A percentile compares a stretch with the other conserved stretches of the same genome.
Evolutionary conservation across 2,797 vertebrate genomes (phyloP).

Genomic region (Acrocephalus scirpaceus): DNA sequence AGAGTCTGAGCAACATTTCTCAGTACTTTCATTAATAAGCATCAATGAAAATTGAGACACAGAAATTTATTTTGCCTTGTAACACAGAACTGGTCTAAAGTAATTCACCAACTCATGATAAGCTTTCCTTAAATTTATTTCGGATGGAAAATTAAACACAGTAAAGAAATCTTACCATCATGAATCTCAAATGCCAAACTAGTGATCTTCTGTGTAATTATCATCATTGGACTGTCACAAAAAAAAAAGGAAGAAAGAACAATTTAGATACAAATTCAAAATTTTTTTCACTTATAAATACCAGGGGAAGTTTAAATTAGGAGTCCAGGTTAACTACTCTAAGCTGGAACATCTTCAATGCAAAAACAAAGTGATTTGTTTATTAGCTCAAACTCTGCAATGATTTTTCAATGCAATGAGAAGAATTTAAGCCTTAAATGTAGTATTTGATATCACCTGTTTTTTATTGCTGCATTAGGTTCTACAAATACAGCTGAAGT

Average conservation of each 20-base stretch:
- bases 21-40: not conserved
- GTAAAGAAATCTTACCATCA: constrained; percentile 84
- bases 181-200: constrained; percentile 95
- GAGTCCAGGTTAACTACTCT: not conserved
- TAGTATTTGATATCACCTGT: not conserved
- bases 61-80: not conserved
- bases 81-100: not conserved
- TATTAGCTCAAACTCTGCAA: not conserved
- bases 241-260: not conserved
- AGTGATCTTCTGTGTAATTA: constrained; percentile 96
- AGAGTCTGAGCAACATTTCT: not conserved
- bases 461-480: not conserved
- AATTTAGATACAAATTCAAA: not conserved
- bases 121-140: not conserved
- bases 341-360: not conserved
- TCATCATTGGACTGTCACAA: constrained; percentile 91
- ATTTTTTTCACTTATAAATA: not conserved
- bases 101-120: not conserved
- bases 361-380: not conserved
- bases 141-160: not conserved
- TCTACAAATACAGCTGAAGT: not conserved
- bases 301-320: not conserved
- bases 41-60: not conserved
- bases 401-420: not conserved
- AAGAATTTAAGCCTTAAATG: not conserved